Base-by-base conservation (phyloP, 2,888 invertebrate species). In the Crepidodera aurea region DNA sequence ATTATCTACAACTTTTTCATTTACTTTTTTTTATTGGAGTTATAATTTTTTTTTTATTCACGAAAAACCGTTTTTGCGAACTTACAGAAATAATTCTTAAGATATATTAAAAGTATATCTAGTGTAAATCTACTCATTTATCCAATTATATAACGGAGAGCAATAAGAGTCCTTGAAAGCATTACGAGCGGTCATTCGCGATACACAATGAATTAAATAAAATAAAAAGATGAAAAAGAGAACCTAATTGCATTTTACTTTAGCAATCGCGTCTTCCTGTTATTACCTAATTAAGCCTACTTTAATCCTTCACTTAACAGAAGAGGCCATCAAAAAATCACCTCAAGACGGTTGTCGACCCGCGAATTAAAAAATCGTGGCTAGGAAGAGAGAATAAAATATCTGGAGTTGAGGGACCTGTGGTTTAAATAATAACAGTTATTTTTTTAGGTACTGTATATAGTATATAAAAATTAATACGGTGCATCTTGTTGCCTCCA, bases 201-300 rank as follows among this genome's bases (percentile, higher is more conserved):
- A 29, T 54, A 40, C 8, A 54, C 40, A 57, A 57, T 57, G 56
- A 6, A 6, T 48, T 32, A 40, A 56, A 64, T 55, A 60, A 60
- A 64, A 53, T 51, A 48, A 53, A 19, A 53, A 53, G 56, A 54
- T 32, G 27, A 59, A 65, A 62, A 65, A 55, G 51, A 18, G 51
- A 29, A 53, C 46, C 39, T 61, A 66, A 66, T 64, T 59, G 66
- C 60, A 54, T 58, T 55, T 51, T 53, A 56, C 58, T 40, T 40
- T n/a, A 42, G 40, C 29, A 66, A 58, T 62, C 60, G 56, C 48
- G 25, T 50, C 67, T 68, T 68, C 67, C 67, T 65, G 67, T 34
- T 39, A 68, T 68, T 68, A 68, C 63, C 46, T 64, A 55, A 65
- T 67, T 67, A 60, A 56, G 51, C 40, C 42, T 56, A 37, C 48